Percentiles rank a stretch among this genome's conserved stretches.
Evolutionary conservation across 2,888 invertebrate species (phyloP).

Genomic region (Crepidodera aurea): DNA sequence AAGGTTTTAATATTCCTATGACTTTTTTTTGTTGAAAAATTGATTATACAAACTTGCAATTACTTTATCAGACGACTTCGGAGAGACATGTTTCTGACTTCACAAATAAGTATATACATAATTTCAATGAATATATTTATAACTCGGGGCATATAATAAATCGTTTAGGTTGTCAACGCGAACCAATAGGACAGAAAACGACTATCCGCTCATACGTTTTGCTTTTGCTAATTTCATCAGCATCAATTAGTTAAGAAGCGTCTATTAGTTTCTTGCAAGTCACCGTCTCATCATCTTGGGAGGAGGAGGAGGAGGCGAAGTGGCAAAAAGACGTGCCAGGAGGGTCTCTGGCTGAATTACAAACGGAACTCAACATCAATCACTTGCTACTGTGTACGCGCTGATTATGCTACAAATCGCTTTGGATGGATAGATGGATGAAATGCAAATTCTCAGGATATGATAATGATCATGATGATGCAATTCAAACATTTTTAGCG

Average conservation of each 20-base stretch:
- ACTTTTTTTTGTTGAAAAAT: no score
- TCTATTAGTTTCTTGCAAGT: constrained; percentile 32
- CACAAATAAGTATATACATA: no score
- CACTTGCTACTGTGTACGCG: constrained; percentile 43
- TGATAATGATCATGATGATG: no score
- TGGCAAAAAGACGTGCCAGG: constrained; percentile 48
- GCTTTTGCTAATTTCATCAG: constrained; percentile 7
- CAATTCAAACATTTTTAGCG: no score
- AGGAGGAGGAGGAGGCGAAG: constrained; percentile 1
- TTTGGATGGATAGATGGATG: not conserved
- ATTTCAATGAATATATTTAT: no score
- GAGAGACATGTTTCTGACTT: no score
- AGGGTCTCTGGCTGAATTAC: constrained; percentile 51
- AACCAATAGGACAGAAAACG: no score
- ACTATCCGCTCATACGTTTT: not conserved
- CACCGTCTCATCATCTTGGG: constrained; percentile 28
- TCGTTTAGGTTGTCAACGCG: no score
- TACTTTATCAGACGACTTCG: no score
- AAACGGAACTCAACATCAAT: constrained; percentile 48
- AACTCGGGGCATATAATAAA: no score
- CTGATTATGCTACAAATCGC: constrained; percentile 24
- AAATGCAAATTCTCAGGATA: constrained; percentile 3
- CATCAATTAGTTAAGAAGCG: constrained; percentile 13
- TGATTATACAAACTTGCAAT: no score
- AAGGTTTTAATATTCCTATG: no score